A percentile compares a stretch with the other conserved stretches of the same genome.
Evolutionary conservation across 2,797 vertebrate species (phyloP).

Genomic region (Hippopotamyrus pictus): DNA sequence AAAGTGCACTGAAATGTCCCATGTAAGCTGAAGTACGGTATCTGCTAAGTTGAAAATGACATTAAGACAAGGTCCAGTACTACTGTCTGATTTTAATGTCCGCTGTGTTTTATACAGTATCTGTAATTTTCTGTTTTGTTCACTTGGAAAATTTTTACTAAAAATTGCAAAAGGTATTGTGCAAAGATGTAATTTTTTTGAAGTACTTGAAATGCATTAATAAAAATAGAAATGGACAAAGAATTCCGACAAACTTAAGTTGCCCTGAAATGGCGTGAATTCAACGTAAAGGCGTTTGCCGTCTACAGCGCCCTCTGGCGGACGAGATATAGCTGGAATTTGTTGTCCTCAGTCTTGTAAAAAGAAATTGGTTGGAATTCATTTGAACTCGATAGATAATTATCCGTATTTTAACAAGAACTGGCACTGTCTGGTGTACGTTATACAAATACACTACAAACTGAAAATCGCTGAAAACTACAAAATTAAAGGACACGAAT

Average conservation of each 20-base stretch:
- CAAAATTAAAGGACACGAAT: not conserved
- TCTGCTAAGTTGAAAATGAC: constrained; percentile 75
- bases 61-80: constrained; percentile 79
- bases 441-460: not conserved
- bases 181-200: constrained; percentile 97
- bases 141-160: constrained; percentile 99
- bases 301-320: not conserved
- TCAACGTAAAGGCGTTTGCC: not conserved
- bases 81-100: constrained; percentile 98
- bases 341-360: not conserved
- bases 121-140: constrained; percentile 83
- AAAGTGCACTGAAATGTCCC: constrained; percentile 96
- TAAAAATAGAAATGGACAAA: constrained; percentile 96
- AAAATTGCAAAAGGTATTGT: constrained; percentile 97
- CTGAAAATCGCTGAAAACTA: not conserved
- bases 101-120: constrained; percentile 99
- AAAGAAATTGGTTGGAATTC: not conserved
- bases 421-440: not conserved
- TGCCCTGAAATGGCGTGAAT: not conserved
- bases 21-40: constrained; percentile 88
- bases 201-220: constrained; percentile 99
- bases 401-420: not conserved
- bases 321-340: not conserved
- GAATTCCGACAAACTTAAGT: constrained; percentile 50
- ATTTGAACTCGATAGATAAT: not conserved